phyloP scores from a whole-genome alignment of 2,888 invertebrate species.

The Drosophila mayaguana region DNA sequence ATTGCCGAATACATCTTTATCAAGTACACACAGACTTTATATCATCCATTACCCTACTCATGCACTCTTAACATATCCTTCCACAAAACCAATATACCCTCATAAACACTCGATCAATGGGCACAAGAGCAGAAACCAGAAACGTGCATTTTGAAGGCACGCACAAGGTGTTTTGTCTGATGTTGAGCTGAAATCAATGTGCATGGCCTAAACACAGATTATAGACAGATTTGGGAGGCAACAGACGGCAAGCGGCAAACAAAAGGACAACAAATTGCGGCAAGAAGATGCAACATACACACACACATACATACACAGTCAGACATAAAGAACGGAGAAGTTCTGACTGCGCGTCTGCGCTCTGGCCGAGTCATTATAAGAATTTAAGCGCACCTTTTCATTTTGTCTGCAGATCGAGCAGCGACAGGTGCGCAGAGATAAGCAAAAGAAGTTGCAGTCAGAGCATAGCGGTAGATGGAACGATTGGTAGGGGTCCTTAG shows the following conservation, averaged over 20 bases:
- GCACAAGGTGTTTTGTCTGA: constrained; percentile 69
- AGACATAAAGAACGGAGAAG: constrained; percentile 10
- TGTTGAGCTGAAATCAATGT: constrained; percentile 59
- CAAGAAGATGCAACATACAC: constrained; percentile 65
- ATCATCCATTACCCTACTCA: background rate
- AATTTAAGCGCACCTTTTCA: constrained; percentile 81
- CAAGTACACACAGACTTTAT: too few species aligned
- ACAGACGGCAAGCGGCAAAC: constrained; percentile 55
- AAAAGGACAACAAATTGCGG: constrained; percentile 78
- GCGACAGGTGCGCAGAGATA: constrained; percentile 72
- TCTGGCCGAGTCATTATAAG: constrained; percentile 73
- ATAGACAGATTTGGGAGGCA: constrained; percentile 77
- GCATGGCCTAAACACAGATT: constrained; percentile 72
- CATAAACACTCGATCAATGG: background rate
- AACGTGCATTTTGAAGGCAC: constrained; percentile 30
- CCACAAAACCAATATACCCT: background rate
- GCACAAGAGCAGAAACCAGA: background rate
- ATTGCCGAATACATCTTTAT: background rate
- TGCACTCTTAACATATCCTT: background rate
- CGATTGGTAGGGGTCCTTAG: constrained; percentile 42
- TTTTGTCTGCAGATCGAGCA: constrained; percentile 60
- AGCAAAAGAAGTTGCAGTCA: constrained; percentile 30
- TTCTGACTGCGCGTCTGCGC: constrained; percentile 13
- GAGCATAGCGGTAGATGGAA: constrained; percentile 70
- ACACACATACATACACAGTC: constrained; percentile 27